Evolutionary conservation across 2,113 vertebrate species (phyloP).

Genomic region (Sylvietta virens): DNA sequence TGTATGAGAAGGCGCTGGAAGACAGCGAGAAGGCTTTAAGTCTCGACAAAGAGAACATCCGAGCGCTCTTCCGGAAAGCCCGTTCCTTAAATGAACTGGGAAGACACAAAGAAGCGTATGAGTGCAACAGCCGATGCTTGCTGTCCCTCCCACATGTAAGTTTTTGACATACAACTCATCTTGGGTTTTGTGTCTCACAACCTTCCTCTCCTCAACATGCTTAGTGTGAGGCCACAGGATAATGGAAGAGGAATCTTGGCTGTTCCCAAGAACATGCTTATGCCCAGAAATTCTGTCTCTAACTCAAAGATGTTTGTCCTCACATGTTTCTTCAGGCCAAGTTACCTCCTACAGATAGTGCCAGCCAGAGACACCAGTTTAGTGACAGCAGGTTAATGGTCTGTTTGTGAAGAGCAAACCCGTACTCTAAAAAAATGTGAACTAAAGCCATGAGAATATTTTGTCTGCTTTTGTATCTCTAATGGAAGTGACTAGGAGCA

Average conservation of each 20-base stretch:
- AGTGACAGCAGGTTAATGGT: background rate
- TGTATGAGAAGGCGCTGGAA: constrained; percentile 79
- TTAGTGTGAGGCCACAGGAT: background rate
- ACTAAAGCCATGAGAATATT: background rate
- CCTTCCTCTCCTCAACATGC: background rate
- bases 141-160: constrained; percentile 84
- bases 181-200: background rate
- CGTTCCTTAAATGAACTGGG: constrained; percentile 86
- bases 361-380: background rate
- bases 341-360: background rate
- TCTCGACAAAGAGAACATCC: constrained; percentile 79
- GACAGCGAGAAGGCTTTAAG: constrained; percentile 85
- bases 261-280: background rate
- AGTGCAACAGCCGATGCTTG: constrained; percentile 84
- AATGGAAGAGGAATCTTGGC: background rate
- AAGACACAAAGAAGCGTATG: constrained; percentile 86
- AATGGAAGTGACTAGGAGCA: background rate
- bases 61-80: constrained; percentile 87
- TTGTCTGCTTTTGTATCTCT: background rate
- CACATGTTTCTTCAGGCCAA: background rate
- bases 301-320: background rate
- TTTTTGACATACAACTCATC: background rate
- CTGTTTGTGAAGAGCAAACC: background rate
- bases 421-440: background rate
- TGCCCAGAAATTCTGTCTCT: background rate